phyloP scores from a whole-genome alignment of 2,888 invertebrate species.

The Geophilus truncorum region DNA sequence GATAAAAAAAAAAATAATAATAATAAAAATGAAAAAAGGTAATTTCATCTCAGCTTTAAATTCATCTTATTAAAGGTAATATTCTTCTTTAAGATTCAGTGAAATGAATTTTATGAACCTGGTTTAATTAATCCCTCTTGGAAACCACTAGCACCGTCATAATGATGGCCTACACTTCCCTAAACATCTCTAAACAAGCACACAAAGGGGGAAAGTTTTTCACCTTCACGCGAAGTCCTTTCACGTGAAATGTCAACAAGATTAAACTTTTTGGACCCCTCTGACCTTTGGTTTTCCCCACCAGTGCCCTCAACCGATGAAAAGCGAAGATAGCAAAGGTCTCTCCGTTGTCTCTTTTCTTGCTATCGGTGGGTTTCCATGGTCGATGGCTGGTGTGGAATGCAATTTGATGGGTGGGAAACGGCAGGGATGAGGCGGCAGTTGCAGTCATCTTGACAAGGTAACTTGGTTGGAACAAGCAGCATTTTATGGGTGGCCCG shows the following conservation, averaged over 20 bases:
- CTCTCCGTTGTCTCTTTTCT: slow-evolving; percentile 25
- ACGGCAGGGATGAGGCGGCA: slow-evolving; percentile 27
- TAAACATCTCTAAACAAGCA: background rate
- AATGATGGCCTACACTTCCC: background rate
- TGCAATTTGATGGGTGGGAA: slow-evolving; percentile 27
- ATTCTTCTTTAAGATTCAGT: background rate
- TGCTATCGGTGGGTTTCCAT: slow-evolving; percentile 16
- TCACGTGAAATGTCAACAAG: slow-evolving; percentile 22
- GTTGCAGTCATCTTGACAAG: slow-evolving; percentile 27
- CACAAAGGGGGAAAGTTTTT: slow-evolving; percentile 1
- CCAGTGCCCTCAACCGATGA: slow-evolving; percentile 19
- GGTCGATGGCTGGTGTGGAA: slow-evolving; percentile 27
- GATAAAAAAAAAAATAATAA: background rate
- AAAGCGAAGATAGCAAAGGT: slow-evolving; percentile 20
- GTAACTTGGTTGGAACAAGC: slow-evolving; percentile 27
- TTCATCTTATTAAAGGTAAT: background rate
- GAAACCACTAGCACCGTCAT: background rate
- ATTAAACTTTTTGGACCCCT: slow-evolving; percentile 22
- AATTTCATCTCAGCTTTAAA: background rate
- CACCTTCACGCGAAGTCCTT: background rate
- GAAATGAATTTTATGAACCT: background rate
- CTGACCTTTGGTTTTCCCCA: slow-evolving; percentile 21
- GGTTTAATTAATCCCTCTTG: background rate
- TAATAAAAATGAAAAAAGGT: background rate
- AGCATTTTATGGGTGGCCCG: slow-evolving; percentile 27